Evolutionary conservation across 2,888 invertebrate genomes (phyloP).

Genomic region (Habrosyne pyritoides): DNA sequence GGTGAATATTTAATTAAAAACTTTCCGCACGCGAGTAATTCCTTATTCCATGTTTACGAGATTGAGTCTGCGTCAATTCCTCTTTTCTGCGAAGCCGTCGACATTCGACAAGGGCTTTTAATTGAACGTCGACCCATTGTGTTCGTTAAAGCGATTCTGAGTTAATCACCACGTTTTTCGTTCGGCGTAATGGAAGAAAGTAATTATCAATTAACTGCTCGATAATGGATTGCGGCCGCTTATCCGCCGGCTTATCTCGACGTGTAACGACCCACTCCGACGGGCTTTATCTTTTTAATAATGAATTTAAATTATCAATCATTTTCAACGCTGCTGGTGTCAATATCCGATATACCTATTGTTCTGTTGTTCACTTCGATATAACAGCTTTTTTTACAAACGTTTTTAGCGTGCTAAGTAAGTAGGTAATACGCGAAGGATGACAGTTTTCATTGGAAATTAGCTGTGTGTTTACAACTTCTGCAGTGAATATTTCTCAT

Average conservation of each 20-base stretch:
- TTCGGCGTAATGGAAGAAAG: conserved; percentile 81
- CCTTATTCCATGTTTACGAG: conserved; percentile 81
- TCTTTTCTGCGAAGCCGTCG: conserved; percentile 73
- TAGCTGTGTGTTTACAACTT: too few relatives aligned
- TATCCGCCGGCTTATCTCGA: conserved; percentile 74
- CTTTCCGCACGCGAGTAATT: conserved; percentile 80
- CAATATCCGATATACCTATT: conserved; percentile 35
- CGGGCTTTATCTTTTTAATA: conserved; percentile 66
- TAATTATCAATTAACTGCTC: conserved; percentile 82
- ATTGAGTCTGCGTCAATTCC: conserved; percentile 77
- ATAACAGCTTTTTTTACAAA: background rate
- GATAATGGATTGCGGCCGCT: conserved; percentile 81
- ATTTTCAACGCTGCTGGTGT: conserved; percentile 42
- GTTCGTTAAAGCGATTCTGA: conserved; percentile 80
- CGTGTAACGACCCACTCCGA: conserved; percentile 62
- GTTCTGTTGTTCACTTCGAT: conserved; percentile 20
- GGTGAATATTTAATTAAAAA: conserved; percentile 82
- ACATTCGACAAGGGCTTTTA: conserved; percentile 81
- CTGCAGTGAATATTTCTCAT: too few relatives aligned
- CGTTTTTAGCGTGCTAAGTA: background rate
- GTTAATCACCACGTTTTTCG: conserved; percentile 81
- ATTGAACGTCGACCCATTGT: conserved; percentile 80
- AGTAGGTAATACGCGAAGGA: too few relatives aligned
- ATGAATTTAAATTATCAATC: conserved; percentile 67
- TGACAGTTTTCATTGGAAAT: too few relatives aligned